A percentile compares a stretch with the other conserved stretches of the same genome.
Evolutionary conservation across 2,797 vertebrate genomes (phyloP).

Genomic region (Nyctibius grandis): DNA sequence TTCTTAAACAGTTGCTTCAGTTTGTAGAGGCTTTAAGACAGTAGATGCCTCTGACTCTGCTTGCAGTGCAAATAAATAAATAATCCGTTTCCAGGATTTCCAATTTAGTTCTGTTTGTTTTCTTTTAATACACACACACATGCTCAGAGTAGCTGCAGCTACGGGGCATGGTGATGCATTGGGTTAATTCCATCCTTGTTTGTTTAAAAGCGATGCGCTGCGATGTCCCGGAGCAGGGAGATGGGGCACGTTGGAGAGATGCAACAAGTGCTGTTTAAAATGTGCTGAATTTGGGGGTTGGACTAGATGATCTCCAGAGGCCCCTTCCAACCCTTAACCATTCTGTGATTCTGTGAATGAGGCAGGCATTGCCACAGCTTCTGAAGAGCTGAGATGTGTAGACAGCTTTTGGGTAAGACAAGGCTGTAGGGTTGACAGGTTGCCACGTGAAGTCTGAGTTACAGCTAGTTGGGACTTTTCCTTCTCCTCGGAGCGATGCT

Average conservation of each 20-base stretch:
- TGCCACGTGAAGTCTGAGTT: accelerated
- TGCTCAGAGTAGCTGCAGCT: background rate
- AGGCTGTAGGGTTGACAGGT: accelerated
- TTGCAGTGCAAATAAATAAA: background rate
- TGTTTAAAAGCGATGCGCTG: background rate
- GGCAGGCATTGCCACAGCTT: background rate
- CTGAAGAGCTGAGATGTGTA: background rate
- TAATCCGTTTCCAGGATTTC: background rate
- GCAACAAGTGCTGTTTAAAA: background rate
- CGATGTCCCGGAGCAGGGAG: background rate
- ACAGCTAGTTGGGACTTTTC: background rate
- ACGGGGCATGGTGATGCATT: background rate
- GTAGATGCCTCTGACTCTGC: background rate
- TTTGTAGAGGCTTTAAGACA: background rate
- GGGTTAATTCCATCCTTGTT: background rate
- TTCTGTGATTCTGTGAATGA: background rate
- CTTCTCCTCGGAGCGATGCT: background rate
- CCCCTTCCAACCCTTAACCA: no score
- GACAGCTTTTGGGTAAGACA: background rate
- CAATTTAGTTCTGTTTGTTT: conserved; percentile 23
- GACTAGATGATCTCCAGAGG: no score
- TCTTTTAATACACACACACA: background rate
- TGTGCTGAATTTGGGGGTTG: no score
- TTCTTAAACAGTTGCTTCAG: background rate
- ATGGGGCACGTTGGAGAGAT: background rate